Evolutionary conservation across 2,888 invertebrate genomes (phyloP).

Genomic region (Melanostoma scalare): DNA sequence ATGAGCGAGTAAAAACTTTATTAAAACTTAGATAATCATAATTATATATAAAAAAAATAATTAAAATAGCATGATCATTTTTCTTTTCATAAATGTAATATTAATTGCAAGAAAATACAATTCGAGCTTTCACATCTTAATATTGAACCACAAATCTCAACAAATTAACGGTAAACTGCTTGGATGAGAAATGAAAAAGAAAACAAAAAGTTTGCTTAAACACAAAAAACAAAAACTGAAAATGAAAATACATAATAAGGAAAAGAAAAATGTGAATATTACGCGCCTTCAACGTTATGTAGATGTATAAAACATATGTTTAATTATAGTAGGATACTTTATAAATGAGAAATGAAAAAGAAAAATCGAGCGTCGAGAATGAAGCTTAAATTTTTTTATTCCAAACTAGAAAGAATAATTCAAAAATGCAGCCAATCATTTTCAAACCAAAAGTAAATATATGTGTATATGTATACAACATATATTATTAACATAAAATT

Average conservation of each 20-base stretch:
- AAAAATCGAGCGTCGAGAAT: slow-evolving; percentile 56
- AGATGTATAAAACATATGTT: slow-evolving; percentile 75
- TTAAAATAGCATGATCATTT: slow-evolving; percentile 48
- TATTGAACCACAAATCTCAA: slow-evolving; percentile 41
- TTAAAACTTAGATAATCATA: slow-evolving; percentile 71
- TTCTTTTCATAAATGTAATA: slow-evolving; percentile 63
- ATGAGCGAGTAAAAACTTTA: slow-evolving; percentile 58
- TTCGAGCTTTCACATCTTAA: slow-evolving; percentile 72
- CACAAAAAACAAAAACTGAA: slow-evolving; percentile 46
- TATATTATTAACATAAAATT: slow-evolving; percentile 51
- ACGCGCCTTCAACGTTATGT: slow-evolving; percentile 80
- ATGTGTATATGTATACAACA: slow-evolving; percentile 18
- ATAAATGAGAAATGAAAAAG: slow-evolving; percentile 38
- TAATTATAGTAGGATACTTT: slow-evolving; percentile 69
- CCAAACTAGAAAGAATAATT: slow-evolving; percentile 42
- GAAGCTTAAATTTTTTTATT: slow-evolving; percentile 56
- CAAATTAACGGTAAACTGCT: slow-evolving; percentile 2
- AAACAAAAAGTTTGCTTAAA: slow-evolving; percentile 50
- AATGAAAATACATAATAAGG: slow-evolving; percentile 56
- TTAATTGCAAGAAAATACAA: slow-evolving; percentile 58
- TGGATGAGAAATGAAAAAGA: slow-evolving; percentile 29
- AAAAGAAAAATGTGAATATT: slow-evolving; percentile 79
- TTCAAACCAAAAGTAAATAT: slow-evolving; percentile 62
- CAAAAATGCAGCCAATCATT: slow-evolving; percentile 64
- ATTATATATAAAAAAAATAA: slow-evolving; percentile 51